These are phyloP conservation scores for Naja naja DNA, from an alignment of 2,113 vertebrate genomes.

Conservation along the genomic window DNA sequence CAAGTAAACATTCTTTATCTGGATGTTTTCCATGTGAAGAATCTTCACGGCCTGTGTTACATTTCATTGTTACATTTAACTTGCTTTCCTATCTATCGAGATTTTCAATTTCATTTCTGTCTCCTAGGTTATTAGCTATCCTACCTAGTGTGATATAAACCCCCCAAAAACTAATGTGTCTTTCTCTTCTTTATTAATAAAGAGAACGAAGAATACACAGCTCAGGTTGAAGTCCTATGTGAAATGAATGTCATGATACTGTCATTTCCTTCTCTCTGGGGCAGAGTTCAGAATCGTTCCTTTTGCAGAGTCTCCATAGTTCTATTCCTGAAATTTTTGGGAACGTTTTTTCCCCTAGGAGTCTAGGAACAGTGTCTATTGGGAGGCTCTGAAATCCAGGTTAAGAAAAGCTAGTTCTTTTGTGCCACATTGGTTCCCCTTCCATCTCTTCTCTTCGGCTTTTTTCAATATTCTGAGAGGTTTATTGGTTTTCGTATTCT, in stretches of 20 bases:
- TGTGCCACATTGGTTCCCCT: not conserved
- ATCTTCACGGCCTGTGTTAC: not conserved
- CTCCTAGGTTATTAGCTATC: not conserved
- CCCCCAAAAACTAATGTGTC: not conserved
- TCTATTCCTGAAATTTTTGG: not conserved
- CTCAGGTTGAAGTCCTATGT: not conserved
- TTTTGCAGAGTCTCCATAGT: not conserved
- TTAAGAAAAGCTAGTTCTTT: not conserved
- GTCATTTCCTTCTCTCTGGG: not conserved
- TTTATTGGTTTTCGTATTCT: not conserved
- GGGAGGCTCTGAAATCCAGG: not conserved
- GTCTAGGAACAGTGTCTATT: not conserved
- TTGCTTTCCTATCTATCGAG: not conserved
- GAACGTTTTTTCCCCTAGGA: not conserved
- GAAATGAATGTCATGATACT: not conserved
- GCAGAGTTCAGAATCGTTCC: not conserved
- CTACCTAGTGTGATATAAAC: not conserved
- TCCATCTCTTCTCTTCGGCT: not conserved
- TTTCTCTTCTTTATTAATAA: not conserved
- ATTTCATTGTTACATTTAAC: not conserved
- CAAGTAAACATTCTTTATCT: not conserved
- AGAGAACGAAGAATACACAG: not conserved
- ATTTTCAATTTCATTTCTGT: not conserved
- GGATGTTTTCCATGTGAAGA: not conserved
- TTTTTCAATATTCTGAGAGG: not conserved